Base-by-base conservation (phyloP, 1,140 invertebrate species). In the Bradysia coprophila region DNA sequence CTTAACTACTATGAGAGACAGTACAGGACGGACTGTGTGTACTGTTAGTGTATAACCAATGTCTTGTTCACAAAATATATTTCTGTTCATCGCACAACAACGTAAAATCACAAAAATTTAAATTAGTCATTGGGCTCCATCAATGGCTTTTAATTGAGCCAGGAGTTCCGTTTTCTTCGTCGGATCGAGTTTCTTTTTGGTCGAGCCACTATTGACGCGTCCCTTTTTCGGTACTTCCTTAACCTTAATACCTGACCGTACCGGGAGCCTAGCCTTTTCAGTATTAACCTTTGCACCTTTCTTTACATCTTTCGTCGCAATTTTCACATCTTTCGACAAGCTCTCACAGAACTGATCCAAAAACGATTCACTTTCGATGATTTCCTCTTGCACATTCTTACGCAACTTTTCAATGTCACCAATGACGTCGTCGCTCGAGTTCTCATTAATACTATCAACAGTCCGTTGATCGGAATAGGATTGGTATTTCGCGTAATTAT, bases 71-170 rank as follows among this genome's bases (percentile, higher is more conserved):
- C n/a, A n/a, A n/a, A n/a, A n/a, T n/a, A n/a, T n/a, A n/a, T n/a
- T n/a, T n/a, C n/a, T n/a, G n/a, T n/a, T n/a, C n/a, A n/a, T n/a
- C n/a, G n/a, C n/a, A n/a, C n/a, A n/a, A n/a, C n/a, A n/a, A n/a
- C n/a, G n/a, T n/a, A n/a, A n/a, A n/a, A n/a, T n/a, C n/a, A n/a
- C n/a, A n/a, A n/a, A n/a, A n/a, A n/a, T n/a, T n/a, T n/a, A n/a
- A n/a, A n/a, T n/a, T n/a, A n/a, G n/a, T n/a, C n/a, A n/a, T n/a
- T n/a, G 16, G 11, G 18, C 21, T 18, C 15, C 36, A 6, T 78
- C 75, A 39, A 77, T 78, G 13, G 70, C 72, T 50, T 72, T 71
- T 44, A 78, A 62, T 1, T 71, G 68, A 13, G 73, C 73, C 40
- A 78, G 56, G 16, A 78, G 52, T 51, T 75, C 71, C 15, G 66